Conservation (phyloP, 2,113 vertebrate species). For the Merops nubicus region DNA sequence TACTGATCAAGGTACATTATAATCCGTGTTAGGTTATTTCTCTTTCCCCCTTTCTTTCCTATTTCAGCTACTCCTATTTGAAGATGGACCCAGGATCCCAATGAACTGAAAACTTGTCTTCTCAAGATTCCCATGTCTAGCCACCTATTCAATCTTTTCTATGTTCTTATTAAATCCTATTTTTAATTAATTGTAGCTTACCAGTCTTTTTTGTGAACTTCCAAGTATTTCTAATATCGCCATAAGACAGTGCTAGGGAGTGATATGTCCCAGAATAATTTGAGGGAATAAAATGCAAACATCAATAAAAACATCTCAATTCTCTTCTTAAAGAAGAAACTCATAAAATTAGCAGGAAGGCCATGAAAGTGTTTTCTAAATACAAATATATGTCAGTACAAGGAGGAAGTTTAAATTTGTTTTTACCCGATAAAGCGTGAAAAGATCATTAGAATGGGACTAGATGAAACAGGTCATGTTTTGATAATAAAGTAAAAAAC, state of each 20-base stretch:
- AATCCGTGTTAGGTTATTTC: neutral
- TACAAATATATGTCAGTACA: neutral
- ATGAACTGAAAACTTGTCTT: neutral
- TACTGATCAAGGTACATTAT: neutral
- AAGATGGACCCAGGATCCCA: neutral
- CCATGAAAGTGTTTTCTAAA: neutral
- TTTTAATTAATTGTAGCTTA: constrained; percentile 8
- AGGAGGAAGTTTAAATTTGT: neutral
- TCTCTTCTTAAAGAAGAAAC: neutral
- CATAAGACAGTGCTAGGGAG: neutral
- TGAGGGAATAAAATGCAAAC: neutral
- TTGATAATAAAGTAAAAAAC: neutral
- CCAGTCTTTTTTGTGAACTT: neutral
- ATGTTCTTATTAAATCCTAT: neutral
- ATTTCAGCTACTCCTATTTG: neutral
- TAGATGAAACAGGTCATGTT: neutral
- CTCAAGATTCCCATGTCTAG: neutral
- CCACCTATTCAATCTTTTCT: neutral
- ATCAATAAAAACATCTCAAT: constrained; percentile 35
- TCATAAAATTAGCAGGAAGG: neutral
- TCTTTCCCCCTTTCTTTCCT: neutral
- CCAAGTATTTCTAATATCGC: neutral
- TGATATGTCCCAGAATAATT: neutral
- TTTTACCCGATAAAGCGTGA: neutral
- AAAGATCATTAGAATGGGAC: neutral